A percentile compares a stretch with the other conserved stretches of the same genome.
These are phyloP conservation scores for Bombus impatiens DNA, from an alignment of 1,140 invertebrate genomes.

Conservation along the genomic window DNA sequence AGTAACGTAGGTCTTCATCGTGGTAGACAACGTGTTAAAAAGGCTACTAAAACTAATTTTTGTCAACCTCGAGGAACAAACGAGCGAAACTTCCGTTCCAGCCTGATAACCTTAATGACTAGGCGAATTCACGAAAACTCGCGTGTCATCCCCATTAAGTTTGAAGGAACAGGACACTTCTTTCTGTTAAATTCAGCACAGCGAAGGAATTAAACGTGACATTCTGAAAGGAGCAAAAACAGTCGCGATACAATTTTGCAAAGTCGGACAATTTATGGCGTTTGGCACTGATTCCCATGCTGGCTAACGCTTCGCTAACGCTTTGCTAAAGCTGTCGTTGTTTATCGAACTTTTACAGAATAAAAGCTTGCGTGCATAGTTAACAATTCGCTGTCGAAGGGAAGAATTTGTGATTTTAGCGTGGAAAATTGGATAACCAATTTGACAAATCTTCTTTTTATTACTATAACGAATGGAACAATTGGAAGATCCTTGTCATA, in stretches of 20 bases:
- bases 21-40: neutral
- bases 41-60: neutral
- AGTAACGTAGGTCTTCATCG: no score
- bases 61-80: neutral
- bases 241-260: neutral
- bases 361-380: neutral
- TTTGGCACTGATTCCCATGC: slow-evolving; percentile 51
- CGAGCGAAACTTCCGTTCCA: neutral
- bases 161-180: no score
- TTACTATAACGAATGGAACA: neutral
- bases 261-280: slow-evolving; percentile 40
- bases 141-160: slow-evolving; percentile 7
- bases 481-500: neutral
- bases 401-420: slow-evolving; percentile 20
- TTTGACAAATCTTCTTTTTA: neutral
- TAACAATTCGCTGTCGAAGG: no score
- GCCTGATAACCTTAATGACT: slow-evolving; percentile 25
- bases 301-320: slow-evolving; percentile 4
- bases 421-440: slow-evolving; percentile 41
- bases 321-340: neutral
- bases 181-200: neutral
- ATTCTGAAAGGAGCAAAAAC: neutral
- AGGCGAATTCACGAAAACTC: slow-evolving; percentile 8
- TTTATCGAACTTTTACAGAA: neutral
- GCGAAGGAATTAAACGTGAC: slow-evolving; percentile 13